These are phyloP conservation scores for Idaea straminata DNA, from an alignment of 2,888 invertebrate genomes.

Conservation along the genomic window DNA sequence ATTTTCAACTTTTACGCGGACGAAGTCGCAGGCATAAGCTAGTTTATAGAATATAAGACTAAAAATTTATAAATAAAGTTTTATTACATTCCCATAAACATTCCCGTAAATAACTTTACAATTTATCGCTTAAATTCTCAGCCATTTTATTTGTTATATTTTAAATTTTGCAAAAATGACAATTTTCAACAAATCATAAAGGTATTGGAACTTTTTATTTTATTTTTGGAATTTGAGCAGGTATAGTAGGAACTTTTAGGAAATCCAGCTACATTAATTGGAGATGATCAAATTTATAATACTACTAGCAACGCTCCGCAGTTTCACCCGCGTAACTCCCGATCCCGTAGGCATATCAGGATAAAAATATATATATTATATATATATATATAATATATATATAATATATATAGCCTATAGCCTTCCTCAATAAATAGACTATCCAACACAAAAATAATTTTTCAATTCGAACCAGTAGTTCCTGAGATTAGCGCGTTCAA, in stretches of 20 bases:
- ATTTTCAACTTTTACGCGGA: too few species aligned
- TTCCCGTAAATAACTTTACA: slow-evolving; percentile 83
- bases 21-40: too few species aligned
- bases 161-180: slow-evolving; percentile 76
- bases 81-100: slow-evolving; percentile 63
- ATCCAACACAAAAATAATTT: too few species aligned
- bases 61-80: slow-evolving; percentile 7
- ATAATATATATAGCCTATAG: too few species aligned
- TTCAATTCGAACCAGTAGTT: too few species aligned
- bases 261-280: slow-evolving; percentile 83
- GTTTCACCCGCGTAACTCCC: too few species aligned
- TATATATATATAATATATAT: too few species aligned
- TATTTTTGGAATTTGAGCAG: slow-evolving; percentile 83
- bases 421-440: too few species aligned
- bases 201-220: slow-evolving; percentile 88
- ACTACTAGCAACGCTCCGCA: too few species aligned
- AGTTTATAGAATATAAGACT: slow-evolving; percentile 74
- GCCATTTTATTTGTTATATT: slow-evolving; percentile 78
- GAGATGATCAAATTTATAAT: slow-evolving; percentile 89
- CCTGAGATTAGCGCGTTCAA: too few species aligned
- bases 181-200: slow-evolving; percentile 87
- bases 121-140: slow-evolving; percentile 81
- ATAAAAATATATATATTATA: too few species aligned
- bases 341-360: too few species aligned
- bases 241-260: slow-evolving; percentile 86